phyloP scores from a whole-genome alignment of 2,113 vertebrate species.

The Strix uralensis region DNA sequence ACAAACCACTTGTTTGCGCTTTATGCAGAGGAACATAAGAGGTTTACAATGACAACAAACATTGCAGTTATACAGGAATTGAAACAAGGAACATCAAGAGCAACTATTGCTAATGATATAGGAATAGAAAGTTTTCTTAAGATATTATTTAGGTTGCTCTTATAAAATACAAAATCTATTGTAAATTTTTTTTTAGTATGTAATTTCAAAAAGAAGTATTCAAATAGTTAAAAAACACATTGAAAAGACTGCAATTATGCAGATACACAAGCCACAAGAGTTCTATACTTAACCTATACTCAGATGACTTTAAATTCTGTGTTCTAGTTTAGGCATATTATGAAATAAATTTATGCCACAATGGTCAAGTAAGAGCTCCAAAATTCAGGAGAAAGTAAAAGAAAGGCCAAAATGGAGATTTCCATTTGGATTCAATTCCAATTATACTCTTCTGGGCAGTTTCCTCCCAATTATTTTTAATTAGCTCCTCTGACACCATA shows the following conservation, averaged over 20 bases:
- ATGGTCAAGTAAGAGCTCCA: not conserved
- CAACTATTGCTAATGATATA: not conserved
- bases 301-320: not conserved
- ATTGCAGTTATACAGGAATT: not conserved
- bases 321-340: not conserved
- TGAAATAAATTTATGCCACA: not conserved
- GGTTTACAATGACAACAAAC: not conserved
- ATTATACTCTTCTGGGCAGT: not conserved
- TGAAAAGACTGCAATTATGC: not conserved
- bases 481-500: slow-evolving; percentile 27
- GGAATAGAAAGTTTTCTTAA: not conserved
- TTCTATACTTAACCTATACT: not conserved
- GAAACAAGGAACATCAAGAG: not conserved
- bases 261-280: not conserved
- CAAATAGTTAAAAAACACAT: not conserved
- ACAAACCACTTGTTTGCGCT: not conserved
- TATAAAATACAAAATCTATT: not conserved
- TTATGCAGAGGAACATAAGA: not conserved
- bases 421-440: slow-evolving; percentile 6
- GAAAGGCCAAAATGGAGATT: not conserved
- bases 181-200: not conserved
- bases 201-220: not conserved
- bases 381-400: not conserved
- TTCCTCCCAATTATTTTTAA: slow-evolving; percentile 39
- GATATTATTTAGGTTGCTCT: not conserved